Percentiles rank a stretch among this genome's conserved stretches.
phyloP scores from a whole-genome alignment of 92 coral and sea anemone species.

The Zoanthus sociatus region DNA sequence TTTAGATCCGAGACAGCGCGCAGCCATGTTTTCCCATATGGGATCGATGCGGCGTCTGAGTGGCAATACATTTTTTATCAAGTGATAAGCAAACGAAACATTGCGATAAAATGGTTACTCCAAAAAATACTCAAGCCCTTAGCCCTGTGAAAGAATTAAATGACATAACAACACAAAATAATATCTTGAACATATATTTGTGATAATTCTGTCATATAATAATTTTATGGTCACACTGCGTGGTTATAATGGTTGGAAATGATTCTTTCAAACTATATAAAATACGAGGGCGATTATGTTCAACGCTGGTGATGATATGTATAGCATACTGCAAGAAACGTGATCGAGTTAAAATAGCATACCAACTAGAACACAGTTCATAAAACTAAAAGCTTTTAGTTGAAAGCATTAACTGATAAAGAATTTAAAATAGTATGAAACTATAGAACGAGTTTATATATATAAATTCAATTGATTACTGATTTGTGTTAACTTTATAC shows the following conservation, averaged over 20 bases:
- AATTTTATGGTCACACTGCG: not conserved
- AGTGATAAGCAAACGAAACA: no score
- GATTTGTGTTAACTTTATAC: no score
- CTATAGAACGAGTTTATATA: no score
- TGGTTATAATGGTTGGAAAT: not conserved
- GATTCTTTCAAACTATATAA: not conserved
- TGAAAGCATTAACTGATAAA: no score
- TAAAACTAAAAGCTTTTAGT: no score
- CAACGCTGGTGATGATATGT: not conserved
- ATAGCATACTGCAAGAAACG: not conserved
- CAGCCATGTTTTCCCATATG: not conserved
- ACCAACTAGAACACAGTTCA: not conserved
- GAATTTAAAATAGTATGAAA: no score
- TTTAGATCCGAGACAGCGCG: not conserved
- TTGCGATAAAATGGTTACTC: no score
- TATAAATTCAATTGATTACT: no score
- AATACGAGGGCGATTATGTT: not conserved
- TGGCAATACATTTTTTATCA: not conserved
- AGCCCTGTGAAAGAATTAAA: no score
- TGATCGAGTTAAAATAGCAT: not conserved
- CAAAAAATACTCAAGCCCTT: no score
- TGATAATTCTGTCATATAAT: not conserved
- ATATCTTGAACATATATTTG: not conserved
- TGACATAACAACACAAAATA: no score
- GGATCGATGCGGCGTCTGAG: not conserved